Base-by-base conservation (phyloP, 92 coral and sea anemone genomes). In the Montipora capitata region DNA sequence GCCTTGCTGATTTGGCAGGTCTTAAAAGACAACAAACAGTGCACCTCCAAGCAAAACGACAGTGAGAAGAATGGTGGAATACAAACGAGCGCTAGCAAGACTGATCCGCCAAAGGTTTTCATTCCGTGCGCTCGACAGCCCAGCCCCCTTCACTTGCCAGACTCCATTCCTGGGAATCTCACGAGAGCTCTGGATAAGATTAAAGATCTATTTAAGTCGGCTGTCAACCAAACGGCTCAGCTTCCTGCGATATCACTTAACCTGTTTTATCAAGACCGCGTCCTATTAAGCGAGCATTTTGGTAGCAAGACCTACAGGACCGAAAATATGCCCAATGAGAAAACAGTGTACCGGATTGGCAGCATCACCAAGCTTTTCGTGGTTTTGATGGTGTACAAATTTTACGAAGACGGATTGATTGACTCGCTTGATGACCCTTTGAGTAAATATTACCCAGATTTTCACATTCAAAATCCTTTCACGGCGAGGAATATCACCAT, bases 361-460 rank as follows among this genome's bases (percentile, higher is more conserved):
- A 91, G 94, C 42, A 74, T 91, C 40, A 79, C 94, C 2, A 91
- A 91, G 84, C 35, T 91, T 20, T 86, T 91, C 42, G 72, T 87
- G 1, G 94, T 91, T 11, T 76, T 91, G 16, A 57, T 86, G 79
- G 11, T 91, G 42, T 91, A 71, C 3, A 91, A 91, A 17, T 56
- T 91, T 52, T 87, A 66, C 39, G 94, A 91, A 70, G 62, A 83
- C n/a, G 89, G 94, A 10, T 17, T 81, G 45, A 91, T 91, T 41
- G 72, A 74, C 14, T 91, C 94, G 7, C 16, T 91, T 20, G 94
- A 91, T 27, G 93, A 91, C 39, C 93, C 94, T 40, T 59, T 91
- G 69, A 91, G 64, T 14, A 91, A 91, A 73, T 91, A 91, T 72
- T 89, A 68, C n/a, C 94, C 94, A 4, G 82, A 88, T 40, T 88